A percentile compares a stretch with the other conserved stretches of the same genome.
These are phyloP conservation scores for Thymelicus sylvestris DNA, from an alignment of 2,888 invertebrate species.

Conservation along the genomic window DNA sequence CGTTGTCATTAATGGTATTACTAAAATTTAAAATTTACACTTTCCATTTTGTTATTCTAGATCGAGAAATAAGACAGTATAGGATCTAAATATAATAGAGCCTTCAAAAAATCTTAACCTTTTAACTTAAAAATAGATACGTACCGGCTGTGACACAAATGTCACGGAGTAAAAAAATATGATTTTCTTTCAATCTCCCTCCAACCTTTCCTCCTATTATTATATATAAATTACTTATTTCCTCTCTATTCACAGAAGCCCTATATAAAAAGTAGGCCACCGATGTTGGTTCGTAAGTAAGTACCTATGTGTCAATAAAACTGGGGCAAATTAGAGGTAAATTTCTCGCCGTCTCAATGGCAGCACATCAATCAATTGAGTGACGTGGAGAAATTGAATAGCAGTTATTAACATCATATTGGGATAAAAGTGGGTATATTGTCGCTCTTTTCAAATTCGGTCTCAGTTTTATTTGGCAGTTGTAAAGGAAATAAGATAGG, in stretches of 20 bases:
- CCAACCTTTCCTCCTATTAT: background rate
- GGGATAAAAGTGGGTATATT: conserved; percentile 31
- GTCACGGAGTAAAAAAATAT: too few species aligned
- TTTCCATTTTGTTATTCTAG: too few species aligned
- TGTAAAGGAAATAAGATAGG: background rate
- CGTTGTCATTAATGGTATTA: too few species aligned
- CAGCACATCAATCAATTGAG: conserved; percentile 59
- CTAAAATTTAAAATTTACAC: too few species aligned
- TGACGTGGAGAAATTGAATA: conserved; percentile 42
- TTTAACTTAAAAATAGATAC: too few species aligned
- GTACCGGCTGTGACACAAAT: too few species aligned
- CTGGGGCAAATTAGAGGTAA: conserved; percentile 55
- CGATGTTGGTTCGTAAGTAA: background rate
- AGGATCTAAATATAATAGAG: too few species aligned
- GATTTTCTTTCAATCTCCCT: background rate
- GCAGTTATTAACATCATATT: conserved; percentile 40
- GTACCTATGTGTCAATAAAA: conserved; percentile 50
- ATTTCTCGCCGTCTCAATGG: conserved; percentile 57
- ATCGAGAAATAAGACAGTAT: too few species aligned
- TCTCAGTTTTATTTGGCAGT: background rate
- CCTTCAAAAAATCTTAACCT: too few species aligned
- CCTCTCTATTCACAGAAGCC: conserved; percentile 8
- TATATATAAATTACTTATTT: conserved; percentile 10
- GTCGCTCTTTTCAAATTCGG: conserved; percentile 6
- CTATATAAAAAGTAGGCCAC: conserved; percentile 10